Evolutionary conservation across 2,113 vertebrate species (phyloP).

Genomic region (Cacatua alba): DNA sequence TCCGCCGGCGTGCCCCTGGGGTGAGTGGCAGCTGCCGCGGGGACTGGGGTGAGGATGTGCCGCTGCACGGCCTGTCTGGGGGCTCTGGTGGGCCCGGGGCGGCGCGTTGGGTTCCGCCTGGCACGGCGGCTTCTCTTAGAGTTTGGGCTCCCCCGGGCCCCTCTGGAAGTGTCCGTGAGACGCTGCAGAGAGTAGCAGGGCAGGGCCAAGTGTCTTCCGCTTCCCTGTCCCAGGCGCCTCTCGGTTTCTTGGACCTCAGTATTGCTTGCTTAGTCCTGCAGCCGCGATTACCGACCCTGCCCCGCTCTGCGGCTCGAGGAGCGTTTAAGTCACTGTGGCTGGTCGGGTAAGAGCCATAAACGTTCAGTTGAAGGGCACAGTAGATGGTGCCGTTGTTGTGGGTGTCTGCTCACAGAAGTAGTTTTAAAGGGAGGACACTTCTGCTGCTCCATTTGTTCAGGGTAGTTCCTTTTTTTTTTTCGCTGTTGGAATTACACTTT

Average conservation of each 20-base stretch:
- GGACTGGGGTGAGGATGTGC: too few relatives aligned
- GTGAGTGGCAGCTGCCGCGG: not conserved
- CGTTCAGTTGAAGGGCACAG: fast-evolving
- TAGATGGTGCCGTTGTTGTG: fast-evolving
- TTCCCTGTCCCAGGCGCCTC: fast-evolving
- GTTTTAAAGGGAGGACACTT: not conserved
- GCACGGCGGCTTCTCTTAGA: not conserved
- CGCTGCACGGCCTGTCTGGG: not conserved
- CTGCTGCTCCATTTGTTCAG: not conserved
- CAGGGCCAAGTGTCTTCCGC: too few relatives aligned
- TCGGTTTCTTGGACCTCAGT: too few relatives aligned
- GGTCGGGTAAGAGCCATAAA: fast-evolving
- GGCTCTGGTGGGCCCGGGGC: not conserved
- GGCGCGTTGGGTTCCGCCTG: not conserved
- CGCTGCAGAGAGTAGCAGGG: not conserved
- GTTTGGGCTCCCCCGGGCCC: not conserved
- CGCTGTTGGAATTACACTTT: not conserved
- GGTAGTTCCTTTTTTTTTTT: not conserved
- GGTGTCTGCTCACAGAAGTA: fast-evolving
- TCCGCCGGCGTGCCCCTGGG: not conserved
- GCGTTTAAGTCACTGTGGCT: too few relatives aligned
- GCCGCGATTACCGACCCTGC: fast-evolving
- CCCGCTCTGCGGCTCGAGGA: too few relatives aligned
- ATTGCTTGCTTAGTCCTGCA: fast-evolving
- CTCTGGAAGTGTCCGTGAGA: not conserved